A percentile compares a stretch with the other conserved stretches of the same genome.
Conservation (phyloP, 2,888 invertebrate species). For the Notodonta ziczac region DNA sequence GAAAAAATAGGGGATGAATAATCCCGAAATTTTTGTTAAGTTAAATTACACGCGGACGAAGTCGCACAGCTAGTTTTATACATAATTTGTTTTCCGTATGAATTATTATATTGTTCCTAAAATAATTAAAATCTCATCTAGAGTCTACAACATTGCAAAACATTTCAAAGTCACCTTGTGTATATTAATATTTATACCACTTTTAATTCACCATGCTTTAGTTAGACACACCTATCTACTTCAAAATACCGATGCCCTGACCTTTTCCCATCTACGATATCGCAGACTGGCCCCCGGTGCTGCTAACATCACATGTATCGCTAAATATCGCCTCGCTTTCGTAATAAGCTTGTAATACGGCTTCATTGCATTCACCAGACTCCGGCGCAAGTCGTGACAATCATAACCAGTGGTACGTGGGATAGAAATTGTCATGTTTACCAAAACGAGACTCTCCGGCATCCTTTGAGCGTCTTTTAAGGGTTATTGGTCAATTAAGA, state of each 20-base stretch:
- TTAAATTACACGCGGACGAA: too few relatives aligned
- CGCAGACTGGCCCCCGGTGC: background rate
- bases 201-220: too few relatives aligned
- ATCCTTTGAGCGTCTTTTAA: conserved; percentile 20
- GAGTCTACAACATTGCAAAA: too few relatives aligned
- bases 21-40: too few relatives aligned
- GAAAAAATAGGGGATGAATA: too few relatives aligned
- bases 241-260: conserved; percentile 1
- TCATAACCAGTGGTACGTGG: conserved; percentile 24
- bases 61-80: too few relatives aligned
- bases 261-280: conserved; percentile 6
- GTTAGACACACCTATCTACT: background rate
- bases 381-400: conserved; percentile 36
- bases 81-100: too few relatives aligned
- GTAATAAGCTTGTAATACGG: conserved; percentile 36
- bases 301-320: conserved; percentile 4
- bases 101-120: too few relatives aligned
- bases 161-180: too few relatives aligned
- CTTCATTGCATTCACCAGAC: conserved; percentile 25
- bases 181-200: too few relatives aligned
- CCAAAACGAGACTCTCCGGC: conserved; percentile 38
- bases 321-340: conserved; percentile 37
- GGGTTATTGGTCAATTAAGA: background rate
- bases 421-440: conserved; percentile 38
- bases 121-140: too few relatives aligned